Percentiles rank a stretch among this genome's conserved stretches.
phyloP scores from a whole-genome alignment of 2,797 vertebrate genomes.

The Apodemus agrarius region DNA sequence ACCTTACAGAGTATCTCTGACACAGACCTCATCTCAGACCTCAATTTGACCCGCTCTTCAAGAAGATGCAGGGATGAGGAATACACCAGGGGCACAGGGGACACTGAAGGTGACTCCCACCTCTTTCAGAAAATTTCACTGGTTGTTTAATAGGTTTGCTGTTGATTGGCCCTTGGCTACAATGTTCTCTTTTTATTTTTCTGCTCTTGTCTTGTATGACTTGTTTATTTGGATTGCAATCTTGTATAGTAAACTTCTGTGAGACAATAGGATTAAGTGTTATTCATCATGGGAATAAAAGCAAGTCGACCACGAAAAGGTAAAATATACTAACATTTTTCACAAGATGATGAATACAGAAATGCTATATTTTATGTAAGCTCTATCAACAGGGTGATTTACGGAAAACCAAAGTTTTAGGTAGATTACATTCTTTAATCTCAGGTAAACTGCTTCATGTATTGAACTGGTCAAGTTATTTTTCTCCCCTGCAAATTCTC shows the following conservation, averaged over 20 bases:
- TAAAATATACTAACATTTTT: neutral
- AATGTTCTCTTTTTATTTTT: neutral
- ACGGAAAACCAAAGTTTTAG: neutral
- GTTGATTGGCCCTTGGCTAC: neutral
- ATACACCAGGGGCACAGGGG: neutral
- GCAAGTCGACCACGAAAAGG: neutral
- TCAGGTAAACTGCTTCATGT: neutral
- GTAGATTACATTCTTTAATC: neutral
- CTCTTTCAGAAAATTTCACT: neutral
- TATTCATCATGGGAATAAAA: neutral
- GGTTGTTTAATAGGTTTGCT: neutral
- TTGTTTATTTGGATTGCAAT: neutral
- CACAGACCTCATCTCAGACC: neutral
- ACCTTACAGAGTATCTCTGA: neutral
- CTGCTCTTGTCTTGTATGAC: neutral
- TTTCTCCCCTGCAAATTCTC: neutral
- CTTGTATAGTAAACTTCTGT: slow-evolving; percentile 8
- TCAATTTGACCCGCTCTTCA: neutral
- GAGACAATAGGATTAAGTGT: neutral
- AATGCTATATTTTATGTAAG: neutral
- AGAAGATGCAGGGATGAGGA: neutral
- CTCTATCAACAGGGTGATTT: neutral
- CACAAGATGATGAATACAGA: neutral
- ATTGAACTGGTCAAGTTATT: neutral
- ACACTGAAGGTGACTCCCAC: neutral